These are phyloP conservation scores for Geopemphigus sp. DNA, from an alignment of 1,140 invertebrate genomes.

Conservation along the genomic window DNA sequence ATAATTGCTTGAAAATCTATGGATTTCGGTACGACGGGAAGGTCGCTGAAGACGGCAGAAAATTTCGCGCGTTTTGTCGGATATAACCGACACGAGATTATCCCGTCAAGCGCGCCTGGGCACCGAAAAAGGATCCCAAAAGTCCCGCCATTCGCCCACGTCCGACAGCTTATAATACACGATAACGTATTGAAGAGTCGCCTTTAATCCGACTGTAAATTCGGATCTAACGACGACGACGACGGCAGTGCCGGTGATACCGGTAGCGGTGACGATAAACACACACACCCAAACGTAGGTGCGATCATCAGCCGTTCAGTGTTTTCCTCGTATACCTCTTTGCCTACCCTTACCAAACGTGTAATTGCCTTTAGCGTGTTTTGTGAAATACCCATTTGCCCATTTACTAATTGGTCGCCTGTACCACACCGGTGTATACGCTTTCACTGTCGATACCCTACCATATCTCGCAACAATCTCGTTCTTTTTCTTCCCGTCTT, in stretches of 20 bases:
- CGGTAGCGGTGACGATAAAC: too few relatives aligned
- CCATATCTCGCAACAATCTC: background rate
- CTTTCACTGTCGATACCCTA: background rate
- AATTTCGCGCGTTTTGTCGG: background rate
- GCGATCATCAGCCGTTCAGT: background rate
- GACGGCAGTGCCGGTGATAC: background rate
- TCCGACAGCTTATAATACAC: background rate
- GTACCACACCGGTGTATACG: background rate
- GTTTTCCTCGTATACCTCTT: background rate
- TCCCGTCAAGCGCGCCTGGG: background rate
- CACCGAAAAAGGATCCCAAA: background rate
- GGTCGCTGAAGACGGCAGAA: background rate
- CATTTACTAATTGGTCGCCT: slow-evolving; percentile 39
- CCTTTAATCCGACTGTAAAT: slow-evolving; percentile 33
- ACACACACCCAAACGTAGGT: background rate
- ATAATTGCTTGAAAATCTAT: background rate
- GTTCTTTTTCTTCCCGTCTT: background rate
- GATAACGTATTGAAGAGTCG: slow-evolving; percentile 9
- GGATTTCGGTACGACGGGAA: background rate
- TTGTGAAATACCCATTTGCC: slow-evolving; percentile 30
- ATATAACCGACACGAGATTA: slow-evolving; percentile 5
- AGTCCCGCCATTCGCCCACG: background rate
- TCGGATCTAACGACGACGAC: slow-evolving; percentile 4
- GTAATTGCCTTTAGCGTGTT: slow-evolving; percentile 30
- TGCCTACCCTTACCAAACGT: background rate